Evolutionary conservation across 2,113 vertebrate species (phyloP), one percentile per base, ranked within the genome.

Genomic region (Epinephelus cyanopodus): DNA sequence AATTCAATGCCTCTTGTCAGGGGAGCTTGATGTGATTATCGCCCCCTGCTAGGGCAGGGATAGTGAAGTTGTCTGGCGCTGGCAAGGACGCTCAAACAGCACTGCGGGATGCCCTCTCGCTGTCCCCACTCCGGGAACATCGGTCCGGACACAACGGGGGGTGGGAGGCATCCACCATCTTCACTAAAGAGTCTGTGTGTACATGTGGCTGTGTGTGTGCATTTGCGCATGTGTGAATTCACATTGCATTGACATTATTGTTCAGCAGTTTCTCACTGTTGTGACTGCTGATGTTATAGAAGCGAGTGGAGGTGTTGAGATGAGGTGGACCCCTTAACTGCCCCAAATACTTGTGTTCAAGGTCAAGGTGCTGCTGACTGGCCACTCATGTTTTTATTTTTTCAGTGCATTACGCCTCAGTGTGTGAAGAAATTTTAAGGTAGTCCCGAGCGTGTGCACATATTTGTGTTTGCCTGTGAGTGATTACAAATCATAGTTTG

Each of bases 11-110:
- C 77, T 93, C 93, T 91, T 95, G 93, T 95, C 93, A 95, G 92
- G 84, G 87, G 72, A 85, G 88, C 89, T 89, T 95, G 94, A 95
- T 95, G 95, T 94, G 95, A 95, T 95, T 95, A 95, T 93, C 86
- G 87, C 93, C 95, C 95, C 94, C 95, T 92, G 94, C 94, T 89
- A 94, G 83, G 87, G 68, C 74, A 76, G 90, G 83, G 90, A 94
- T 89, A 95, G 92, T 92, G 92, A 93, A 92, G 94, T 92, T 93
- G 95, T 95, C 93, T 92, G 90, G 86, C 27, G 70, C 85, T 89
- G 92, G 94, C 90, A 84, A 84, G 77, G 93, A 93, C 80, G 83
- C 92, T 92, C 88, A 82, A 85, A 87, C 86, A 70, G 91, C 93
- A 74, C 94, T 65, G 85, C 90, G 86, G 93, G 93, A 94, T 79